phyloP scores from a whole-genome alignment of 2,113 vertebrate genomes.

The Amphiprion percula region DNA sequence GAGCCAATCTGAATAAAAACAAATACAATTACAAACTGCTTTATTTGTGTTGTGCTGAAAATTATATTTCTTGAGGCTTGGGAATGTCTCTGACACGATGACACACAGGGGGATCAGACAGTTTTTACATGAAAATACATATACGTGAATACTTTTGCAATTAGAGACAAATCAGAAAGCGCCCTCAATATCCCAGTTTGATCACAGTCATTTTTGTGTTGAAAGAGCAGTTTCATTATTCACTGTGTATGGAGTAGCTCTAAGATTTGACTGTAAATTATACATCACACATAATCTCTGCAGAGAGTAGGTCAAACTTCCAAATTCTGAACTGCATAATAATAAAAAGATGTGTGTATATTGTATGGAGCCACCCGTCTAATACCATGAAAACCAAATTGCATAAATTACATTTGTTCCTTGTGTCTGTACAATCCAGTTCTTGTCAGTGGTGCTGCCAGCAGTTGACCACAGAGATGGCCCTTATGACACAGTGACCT shows the following conservation, averaged over 20 bases:
- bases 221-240: too few species aligned
- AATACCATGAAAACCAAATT: neutral
- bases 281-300: neutral
- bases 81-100: slow-evolving; percentile 19
- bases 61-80: slow-evolving; percentile 9
- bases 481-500: slow-evolving; percentile 27
- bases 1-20: slow-evolving; percentile 22
- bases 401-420: slow-evolving; percentile 9
- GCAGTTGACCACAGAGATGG: slow-evolving; percentile 41
- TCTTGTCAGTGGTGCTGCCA: slow-evolving; percentile 14
- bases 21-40: slow-evolving; percentile 33
- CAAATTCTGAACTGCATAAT: too few species aligned
- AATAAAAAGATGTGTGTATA: too few species aligned
- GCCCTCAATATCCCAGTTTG: slow-evolving; percentile 29
- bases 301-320: too few species aligned
- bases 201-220: neutral
- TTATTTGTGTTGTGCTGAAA: slow-evolving; percentile 29
- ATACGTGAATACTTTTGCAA: slow-evolving; percentile 22
- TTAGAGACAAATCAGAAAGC: slow-evolving; percentile 11
- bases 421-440: slow-evolving; percentile 5
- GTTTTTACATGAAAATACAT: neutral
- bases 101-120: slow-evolving; percentile 12
- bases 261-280: slow-evolving; percentile 27
- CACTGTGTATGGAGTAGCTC: neutral
- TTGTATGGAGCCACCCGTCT: too few species aligned